Evolutionary conservation across 2,888 invertebrate genomes (phyloP).

Genomic region (Nomada fabriciana): DNA sequence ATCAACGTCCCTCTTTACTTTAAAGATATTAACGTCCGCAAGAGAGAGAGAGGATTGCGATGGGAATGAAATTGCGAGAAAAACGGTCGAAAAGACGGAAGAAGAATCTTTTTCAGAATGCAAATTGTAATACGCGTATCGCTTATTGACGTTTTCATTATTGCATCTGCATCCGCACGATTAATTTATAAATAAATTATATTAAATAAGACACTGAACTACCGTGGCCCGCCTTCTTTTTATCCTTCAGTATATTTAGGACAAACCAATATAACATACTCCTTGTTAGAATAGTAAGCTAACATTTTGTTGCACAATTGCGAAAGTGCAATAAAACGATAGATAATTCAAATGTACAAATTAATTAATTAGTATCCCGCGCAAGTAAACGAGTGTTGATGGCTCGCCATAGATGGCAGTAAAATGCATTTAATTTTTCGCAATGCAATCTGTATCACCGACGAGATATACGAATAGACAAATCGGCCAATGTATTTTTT

Average conservation of each 20-base stretch:
- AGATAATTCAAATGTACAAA: neutral
- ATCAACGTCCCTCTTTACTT: constrained; percentile 42
- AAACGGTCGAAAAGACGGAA: constrained; percentile 67
- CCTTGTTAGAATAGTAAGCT: neutral
- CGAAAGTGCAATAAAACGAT: neutral
- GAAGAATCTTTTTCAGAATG: constrained; percentile 77
- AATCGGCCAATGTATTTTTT: no score
- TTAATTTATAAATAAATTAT: constrained; percentile 84
- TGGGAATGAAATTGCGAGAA: constrained; percentile 58
- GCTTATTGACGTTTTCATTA: constrained; percentile 85
- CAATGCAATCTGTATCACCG: constrained; percentile 1
- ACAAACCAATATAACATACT: neutral
- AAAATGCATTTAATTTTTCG: neutral
- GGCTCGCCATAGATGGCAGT: constrained; percentile 15
- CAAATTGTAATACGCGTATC: constrained; percentile 83
- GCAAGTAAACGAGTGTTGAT: neutral
- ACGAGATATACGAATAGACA: no score
- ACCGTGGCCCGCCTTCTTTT: constrained; percentile 3
- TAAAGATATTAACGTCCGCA: constrained; percentile 28
- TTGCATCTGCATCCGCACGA: constrained; percentile 84
- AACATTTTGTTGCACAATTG: neutral
- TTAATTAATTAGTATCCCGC: neutral
- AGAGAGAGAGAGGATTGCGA: constrained; percentile 13
- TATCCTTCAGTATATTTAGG: neutral
- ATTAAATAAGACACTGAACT: constrained; percentile 71